Conservation (phyloP, 2,113 vertebrate genomes). For the Rhea americana region DNA sequence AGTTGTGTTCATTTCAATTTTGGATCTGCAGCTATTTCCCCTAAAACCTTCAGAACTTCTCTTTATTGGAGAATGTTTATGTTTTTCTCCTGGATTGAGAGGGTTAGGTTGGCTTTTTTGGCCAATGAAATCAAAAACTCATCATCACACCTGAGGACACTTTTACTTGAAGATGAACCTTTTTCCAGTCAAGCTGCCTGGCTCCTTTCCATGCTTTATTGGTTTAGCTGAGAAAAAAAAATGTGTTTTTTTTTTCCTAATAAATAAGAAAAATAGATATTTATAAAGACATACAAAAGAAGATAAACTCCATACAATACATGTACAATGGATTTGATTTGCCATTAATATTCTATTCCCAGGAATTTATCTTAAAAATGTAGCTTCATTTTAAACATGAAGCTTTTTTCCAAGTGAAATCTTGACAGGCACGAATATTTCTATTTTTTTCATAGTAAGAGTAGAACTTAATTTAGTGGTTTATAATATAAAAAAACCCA, state of each 20-base stretch:
- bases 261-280: neutral
- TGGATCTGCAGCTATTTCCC: neutral
- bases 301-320: neutral
- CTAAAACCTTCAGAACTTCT: neutral
- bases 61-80: neutral
- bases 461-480: neutral
- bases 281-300: neutral
- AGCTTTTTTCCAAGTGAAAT: neutral
- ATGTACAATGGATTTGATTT: accelerated
- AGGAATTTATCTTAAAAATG: neutral
- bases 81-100: neutral
- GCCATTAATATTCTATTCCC: neutral
- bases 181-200: neutral
- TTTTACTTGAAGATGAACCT: neutral
- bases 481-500: neutral
- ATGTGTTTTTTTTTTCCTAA: neutral
- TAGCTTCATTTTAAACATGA: neutral
- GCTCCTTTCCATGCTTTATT: neutral
- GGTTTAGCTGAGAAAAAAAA: neutral
- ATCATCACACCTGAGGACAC: neutral
- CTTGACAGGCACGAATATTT: neutral
- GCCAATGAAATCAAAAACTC: neutral
- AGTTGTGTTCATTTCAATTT: neutral
- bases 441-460: neutral
- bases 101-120: neutral